A percentile compares a stretch with the other conserved stretches of the same genome.
phyloP scores from a whole-genome alignment of 2,113 vertebrate genomes.

The Cyanocitta stelleri region DNA sequence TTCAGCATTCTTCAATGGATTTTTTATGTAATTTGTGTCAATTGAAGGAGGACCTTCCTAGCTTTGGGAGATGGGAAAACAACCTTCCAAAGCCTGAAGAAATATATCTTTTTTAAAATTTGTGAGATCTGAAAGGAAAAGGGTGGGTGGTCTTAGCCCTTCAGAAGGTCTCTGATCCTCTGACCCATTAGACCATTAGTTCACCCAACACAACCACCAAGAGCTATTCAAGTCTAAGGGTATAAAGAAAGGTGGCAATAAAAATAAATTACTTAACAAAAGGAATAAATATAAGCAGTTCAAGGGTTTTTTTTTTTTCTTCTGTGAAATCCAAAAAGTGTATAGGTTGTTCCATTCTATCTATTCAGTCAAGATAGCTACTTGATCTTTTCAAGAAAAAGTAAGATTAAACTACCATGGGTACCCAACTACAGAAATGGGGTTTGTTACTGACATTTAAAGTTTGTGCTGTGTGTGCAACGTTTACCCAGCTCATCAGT shows the following conservation, averaged over 20 bases:
- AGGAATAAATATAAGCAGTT: neutral
- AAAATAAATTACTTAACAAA: constrained; percentile 50
- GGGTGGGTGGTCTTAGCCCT: constrained; percentile 46
- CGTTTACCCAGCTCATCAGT: neutral
- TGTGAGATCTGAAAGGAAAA: neutral
- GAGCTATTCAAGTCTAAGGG: neutral
- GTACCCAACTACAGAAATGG: neutral
- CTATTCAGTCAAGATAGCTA: neutral
- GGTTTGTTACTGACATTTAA: neutral
- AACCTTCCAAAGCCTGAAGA: neutral
- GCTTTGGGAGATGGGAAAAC: neutral
- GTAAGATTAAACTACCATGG: neutral
- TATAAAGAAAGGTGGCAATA: constrained; percentile 40
- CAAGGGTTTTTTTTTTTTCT: neutral
- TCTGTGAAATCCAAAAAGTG: neutral
- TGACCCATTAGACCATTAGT: constrained; percentile 46
- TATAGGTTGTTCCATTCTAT: neutral
- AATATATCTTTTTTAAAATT: neutral
- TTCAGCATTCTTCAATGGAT: neutral
- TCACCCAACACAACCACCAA: constrained; percentile 1
- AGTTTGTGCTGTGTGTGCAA: neutral
- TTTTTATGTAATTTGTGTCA: neutral
- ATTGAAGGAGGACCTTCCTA: neutral
- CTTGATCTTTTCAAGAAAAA: neutral
- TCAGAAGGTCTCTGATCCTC: constrained; percentile 39